Evolutionary conservation across 2,797 vertebrate genomes (phyloP).

Genomic region (Hippopotamyrus pictus): DNA sequence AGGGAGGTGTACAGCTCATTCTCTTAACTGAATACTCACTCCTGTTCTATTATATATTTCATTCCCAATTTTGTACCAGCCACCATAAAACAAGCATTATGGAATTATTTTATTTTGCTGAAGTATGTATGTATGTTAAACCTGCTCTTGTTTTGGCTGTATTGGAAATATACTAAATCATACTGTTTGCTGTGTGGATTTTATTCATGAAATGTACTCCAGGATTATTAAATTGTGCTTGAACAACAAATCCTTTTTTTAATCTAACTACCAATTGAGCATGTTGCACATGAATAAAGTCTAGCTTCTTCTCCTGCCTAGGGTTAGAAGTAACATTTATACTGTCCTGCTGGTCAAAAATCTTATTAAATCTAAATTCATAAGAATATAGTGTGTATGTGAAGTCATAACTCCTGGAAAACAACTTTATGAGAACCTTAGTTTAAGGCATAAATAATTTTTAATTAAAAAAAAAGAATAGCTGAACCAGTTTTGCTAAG

Average conservation of each 20-base stretch:
- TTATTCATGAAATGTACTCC: slow-evolving; percentile 11
- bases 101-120: not conserved
- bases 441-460: not conserved
- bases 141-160: not conserved
- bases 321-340: not conserved
- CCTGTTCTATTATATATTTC: not conserved
- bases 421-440: not conserved
- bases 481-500: not conserved
- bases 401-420: not conserved
- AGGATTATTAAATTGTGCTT: not conserved
- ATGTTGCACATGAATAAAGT: not conserved
- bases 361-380: not conserved
- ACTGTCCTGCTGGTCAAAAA: not conserved
- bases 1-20: not conserved
- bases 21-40: not conserved
- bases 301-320: not conserved
- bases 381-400: not conserved
- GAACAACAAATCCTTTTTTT: not conserved
- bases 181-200: not conserved
- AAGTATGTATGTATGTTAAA: slow-evolving; percentile 13
- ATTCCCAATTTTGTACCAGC: not conserved
- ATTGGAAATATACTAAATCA: slow-evolving; percentile 5
- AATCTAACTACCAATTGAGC: not conserved
- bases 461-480: not conserved
- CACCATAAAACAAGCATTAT: not conserved